Evolutionary conservation across 2,888 invertebrate genomes (phyloP).

Genomic region (Synanthedon formicaeformis): DNA sequence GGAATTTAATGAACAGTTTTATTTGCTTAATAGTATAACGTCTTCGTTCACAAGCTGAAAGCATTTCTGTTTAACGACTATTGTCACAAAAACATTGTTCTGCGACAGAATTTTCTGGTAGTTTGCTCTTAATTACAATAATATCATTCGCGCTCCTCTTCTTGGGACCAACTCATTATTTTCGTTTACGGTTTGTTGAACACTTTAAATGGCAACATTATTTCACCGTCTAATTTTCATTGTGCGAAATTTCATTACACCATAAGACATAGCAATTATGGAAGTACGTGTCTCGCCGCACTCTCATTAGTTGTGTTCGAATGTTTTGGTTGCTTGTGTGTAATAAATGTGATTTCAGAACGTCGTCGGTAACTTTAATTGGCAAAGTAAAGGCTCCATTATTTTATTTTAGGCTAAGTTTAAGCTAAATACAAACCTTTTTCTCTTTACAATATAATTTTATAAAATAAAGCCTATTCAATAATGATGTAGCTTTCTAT

Average conservation of each 20-base stretch:
- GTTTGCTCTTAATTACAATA: slow-evolving; percentile 49
- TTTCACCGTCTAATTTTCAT: slow-evolving; percentile 37
- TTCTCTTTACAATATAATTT: too few species aligned
- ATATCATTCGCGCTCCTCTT: slow-evolving; percentile 35
- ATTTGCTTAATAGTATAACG: slow-evolving; percentile 21
- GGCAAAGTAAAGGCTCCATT: too few species aligned
- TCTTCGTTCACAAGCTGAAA: slow-evolving; percentile 15
- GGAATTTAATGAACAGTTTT: slow-evolving; percentile 34
- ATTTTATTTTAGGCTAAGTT: too few species aligned
- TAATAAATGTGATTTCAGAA: slow-evolving; percentile 9
- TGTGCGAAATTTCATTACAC: slow-evolving; percentile 35
- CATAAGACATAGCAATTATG: slow-evolving; percentile 12
- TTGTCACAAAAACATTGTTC: slow-evolving; percentile 37
- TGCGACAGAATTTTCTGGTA: slow-evolving; percentile 43
- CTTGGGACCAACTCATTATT: slow-evolving; percentile 34
- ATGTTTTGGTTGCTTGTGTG: slow-evolving; percentile 17
- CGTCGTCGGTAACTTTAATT: too few species aligned
- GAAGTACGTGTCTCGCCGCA: slow-evolving; percentile 17
- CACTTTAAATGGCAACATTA: slow-evolving; percentile 41
- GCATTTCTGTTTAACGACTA: slow-evolving; percentile 30
- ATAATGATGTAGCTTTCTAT: too few species aligned
- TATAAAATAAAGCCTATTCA: too few species aligned
- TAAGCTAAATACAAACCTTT: too few species aligned
- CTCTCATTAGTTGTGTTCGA: slow-evolving; percentile 13
- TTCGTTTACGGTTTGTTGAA: slow-evolving; percentile 48